Conservation (phyloP, 1,140 invertebrate species). For the Musca vetustissima region DNA sequence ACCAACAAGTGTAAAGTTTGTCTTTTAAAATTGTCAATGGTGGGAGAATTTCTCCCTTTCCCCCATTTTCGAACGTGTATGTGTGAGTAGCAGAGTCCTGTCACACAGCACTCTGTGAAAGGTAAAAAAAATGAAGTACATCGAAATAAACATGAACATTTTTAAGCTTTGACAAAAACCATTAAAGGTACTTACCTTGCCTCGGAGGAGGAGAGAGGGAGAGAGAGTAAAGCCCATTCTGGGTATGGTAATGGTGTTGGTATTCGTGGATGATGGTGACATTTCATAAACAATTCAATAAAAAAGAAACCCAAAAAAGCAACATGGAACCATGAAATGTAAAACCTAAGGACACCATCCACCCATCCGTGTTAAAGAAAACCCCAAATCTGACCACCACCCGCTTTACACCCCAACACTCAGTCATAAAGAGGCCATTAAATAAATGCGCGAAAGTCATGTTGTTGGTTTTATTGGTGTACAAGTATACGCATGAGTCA, state of each 20-base stretch:
- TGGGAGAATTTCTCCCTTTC: not conserved
- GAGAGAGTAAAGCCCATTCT: too few relatives aligned
- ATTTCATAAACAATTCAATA: not conserved
- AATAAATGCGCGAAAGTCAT: slow-evolving; percentile 15
- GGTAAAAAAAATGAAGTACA: slow-evolving; percentile 9
- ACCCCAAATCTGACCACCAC: not conserved
- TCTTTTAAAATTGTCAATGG: too few relatives aligned
- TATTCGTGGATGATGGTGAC: not conserved
- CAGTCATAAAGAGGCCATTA: slow-evolving; percentile 7
- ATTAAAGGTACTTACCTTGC: slow-evolving; percentile 10
- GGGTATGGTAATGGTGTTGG: not conserved
- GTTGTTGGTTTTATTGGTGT: too few relatives aligned
- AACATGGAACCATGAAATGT: too few relatives aligned
- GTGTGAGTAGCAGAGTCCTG: not conserved
- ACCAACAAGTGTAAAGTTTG: not conserved
- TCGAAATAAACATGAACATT: slow-evolving; percentile 14
- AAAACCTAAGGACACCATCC: too few relatives aligned
- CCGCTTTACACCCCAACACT: not conserved
- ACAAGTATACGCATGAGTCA: not conserved
- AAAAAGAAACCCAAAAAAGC: too few relatives aligned
- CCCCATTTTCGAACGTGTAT: not conserved
- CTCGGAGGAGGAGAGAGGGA: too few relatives aligned
- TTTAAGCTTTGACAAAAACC: slow-evolving; percentile 25
- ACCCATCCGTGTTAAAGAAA: too few relatives aligned
- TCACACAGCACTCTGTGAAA: slow-evolving; percentile 8